phyloP scores from a whole-genome alignment of 2,888 invertebrate species.

The Plusia festucae region DNA sequence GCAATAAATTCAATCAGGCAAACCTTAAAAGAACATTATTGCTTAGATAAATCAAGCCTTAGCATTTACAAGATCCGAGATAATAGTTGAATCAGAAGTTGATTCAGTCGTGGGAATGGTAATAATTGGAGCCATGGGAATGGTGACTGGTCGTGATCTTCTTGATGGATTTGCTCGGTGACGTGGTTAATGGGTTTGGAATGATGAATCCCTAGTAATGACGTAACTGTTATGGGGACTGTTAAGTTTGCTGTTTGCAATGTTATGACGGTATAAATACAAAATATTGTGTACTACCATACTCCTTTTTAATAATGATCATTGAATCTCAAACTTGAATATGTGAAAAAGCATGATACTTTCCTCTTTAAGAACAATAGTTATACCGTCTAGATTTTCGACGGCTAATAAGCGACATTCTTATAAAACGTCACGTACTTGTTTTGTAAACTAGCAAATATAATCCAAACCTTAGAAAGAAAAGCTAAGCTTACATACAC shows the following conservation, averaged over 20 bases:
- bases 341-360: too few species aligned
- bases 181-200: slow-evolving; percentile 55
- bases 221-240: slow-evolving; percentile 43
- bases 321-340: background rate
- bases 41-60: slow-evolving; percentile 57
- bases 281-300: too few species aligned
- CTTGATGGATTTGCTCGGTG: slow-evolving; percentile 63
- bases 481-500: background rate
- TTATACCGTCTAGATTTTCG: background rate
- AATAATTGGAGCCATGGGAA: slow-evolving; percentile 77
- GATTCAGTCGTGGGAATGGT: slow-evolving; percentile 75
- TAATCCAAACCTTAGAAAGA: background rate
- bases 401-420: background rate
- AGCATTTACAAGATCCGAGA: slow-evolving; percentile 57
- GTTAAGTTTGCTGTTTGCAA: slow-evolving; percentile 35
- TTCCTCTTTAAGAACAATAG: background rate
- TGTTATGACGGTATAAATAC: too few species aligned
- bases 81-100: slow-evolving; percentile 67
- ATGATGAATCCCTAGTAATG: slow-evolving; percentile 47
- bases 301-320: too few species aligned
- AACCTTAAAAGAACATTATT: slow-evolving; percentile 60
- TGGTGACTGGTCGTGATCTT: slow-evolving; percentile 72
- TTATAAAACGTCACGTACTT: background rate
- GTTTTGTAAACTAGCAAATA: too few species aligned
- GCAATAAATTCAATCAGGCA: slow-evolving; percentile 59